Conservation (phyloP, 2,797 vertebrate species). For the Girardinus metallicus region DNA sequence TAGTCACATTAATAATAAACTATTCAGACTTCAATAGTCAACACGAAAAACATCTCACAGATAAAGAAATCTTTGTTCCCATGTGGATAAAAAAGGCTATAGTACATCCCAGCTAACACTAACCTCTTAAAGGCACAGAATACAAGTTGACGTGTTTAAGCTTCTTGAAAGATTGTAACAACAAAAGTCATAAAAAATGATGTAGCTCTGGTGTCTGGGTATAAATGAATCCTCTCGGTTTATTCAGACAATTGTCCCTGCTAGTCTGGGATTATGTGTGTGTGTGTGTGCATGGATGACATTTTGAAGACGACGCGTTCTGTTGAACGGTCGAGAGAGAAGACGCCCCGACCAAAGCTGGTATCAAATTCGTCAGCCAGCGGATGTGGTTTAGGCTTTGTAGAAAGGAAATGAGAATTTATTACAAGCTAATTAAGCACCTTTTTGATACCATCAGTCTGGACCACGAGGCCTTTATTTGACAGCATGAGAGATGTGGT, state of each 20-base stretch:
- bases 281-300: constrained; percentile 58
- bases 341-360: constrained; percentile 60
- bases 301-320: constrained; percentile 69
- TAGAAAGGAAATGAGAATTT: constrained; percentile 73
- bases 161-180: neutral
- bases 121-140: neutral
- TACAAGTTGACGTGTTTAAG: neutral
- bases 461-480: constrained; percentile 58
- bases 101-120: neutral
- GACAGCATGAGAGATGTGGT: constrained; percentile 71
- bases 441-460: constrained; percentile 72
- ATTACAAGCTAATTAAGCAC: constrained; percentile 78
- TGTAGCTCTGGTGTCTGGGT: neutral
- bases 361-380: constrained; percentile 73
- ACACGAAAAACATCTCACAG: neutral
- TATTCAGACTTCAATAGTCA: neutral
- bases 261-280: constrained; percentile 11
- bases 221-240: neutral
- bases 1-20: neutral
- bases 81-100: neutral
- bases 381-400: constrained; percentile 51
- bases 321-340: constrained; percentile 59
- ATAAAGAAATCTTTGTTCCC: neutral
- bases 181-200: constrained; percentile 3
- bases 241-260: constrained; percentile 23